Evolutionary conservation across 2,888 invertebrate species (phyloP).

Genomic region (Agelastica alni): DNA sequence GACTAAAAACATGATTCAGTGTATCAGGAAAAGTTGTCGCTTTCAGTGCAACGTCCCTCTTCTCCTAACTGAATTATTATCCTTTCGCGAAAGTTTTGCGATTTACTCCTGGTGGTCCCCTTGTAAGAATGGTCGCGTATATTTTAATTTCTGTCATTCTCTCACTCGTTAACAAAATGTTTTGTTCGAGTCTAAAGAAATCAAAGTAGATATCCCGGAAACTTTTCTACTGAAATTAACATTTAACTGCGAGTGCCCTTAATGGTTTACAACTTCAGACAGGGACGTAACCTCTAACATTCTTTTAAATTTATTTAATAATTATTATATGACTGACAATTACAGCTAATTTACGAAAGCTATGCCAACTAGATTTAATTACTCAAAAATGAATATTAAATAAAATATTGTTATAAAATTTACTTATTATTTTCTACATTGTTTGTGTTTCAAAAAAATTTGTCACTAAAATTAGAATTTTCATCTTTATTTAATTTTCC

Average conservation of each 20-base stretch:
- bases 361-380: no score
- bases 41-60: constrained; percentile 44
- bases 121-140: constrained; percentile 47
- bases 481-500: no score
- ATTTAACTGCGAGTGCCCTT: constrained; percentile 28
- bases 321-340: no score
- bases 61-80: constrained; percentile 52
- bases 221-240: constrained; percentile 32
- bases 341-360: no score
- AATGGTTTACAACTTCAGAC: constrained; percentile 2
- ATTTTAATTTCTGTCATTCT: constrained; percentile 49
- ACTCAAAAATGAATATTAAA: no score
- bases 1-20: constrained; percentile 40
- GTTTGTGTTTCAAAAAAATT: no score
- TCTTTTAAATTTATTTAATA: no score
- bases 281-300: no score
- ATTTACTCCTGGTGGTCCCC: constrained; percentile 46
- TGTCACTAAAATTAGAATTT: no score
- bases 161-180: constrained; percentile 37
- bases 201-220: constrained; percentile 35
- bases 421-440: no score
- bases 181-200: constrained; percentile 34
- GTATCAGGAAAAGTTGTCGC: constrained; percentile 47
- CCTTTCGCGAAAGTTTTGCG: constrained; percentile 52
- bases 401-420: no score